Percentiles rank a stretch among this genome's conserved stretches.
These are phyloP conservation scores for Zaprionus davidi DNA, from an alignment of 1,140 invertebrate genomes.

Conservation along the genomic window DNA sequence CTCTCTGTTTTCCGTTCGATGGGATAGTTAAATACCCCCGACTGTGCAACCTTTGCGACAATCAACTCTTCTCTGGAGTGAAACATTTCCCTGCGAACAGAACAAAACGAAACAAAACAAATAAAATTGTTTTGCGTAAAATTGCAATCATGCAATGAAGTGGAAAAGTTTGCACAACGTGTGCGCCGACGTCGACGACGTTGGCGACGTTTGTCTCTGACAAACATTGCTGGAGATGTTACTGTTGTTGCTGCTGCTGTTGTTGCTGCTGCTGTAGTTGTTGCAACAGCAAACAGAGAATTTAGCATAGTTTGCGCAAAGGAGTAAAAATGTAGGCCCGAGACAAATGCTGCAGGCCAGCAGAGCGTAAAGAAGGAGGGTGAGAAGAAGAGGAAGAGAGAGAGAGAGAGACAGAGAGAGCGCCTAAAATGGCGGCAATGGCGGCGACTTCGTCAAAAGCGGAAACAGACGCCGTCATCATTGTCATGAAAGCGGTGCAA, in stretches of 20 bases:
- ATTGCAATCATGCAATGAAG: constrained; percentile 80
- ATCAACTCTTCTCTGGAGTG: constrained; percentile 29
- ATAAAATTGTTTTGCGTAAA: constrained; percentile 81
- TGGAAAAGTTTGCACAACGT: constrained; percentile 79
- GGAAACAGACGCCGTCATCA: constrained; percentile 72
- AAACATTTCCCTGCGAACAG: constrained; percentile 46
- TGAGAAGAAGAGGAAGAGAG: constrained; percentile 1
- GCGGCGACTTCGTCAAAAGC: constrained; percentile 54
- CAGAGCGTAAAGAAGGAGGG: neutral
- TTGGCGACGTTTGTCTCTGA: constrained; percentile 48
- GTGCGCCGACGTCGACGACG: constrained; percentile 29
- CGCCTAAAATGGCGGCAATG: constrained; percentile 62
- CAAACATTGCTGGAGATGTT: constrained; percentile 55
- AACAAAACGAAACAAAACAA: constrained; percentile 66
- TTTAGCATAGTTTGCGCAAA: constrained; percentile 35
- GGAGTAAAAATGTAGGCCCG: constrained; percentile 44
- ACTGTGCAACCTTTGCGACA: constrained; percentile 31
- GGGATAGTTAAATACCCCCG: constrained; percentile 11
- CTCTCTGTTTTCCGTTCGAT: neutral
- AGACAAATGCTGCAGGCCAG: constrained; percentile 44
- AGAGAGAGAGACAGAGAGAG: constrained; percentile 31
- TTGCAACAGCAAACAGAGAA: constrained; percentile 38
- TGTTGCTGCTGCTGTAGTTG: constrained; percentile 35
- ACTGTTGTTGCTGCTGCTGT: constrained; percentile 30
- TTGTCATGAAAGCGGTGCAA: constrained; percentile 65